Conservation (phyloP, 2,888 invertebrate genomes). For the Lamellibrachia columna region DNA sequence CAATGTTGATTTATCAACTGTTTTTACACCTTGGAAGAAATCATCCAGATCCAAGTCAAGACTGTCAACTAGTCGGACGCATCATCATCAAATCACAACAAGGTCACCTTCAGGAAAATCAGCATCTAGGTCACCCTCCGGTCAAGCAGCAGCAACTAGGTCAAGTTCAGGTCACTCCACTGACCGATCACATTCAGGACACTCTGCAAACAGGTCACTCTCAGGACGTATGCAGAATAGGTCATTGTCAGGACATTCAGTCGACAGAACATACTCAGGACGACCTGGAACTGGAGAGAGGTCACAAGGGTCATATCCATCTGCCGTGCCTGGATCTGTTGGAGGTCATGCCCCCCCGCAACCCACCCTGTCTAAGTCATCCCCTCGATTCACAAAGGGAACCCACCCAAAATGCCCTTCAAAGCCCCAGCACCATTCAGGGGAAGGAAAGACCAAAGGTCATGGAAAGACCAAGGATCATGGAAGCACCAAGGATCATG, state of each 20-base stretch:
- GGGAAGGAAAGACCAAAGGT: neutral
- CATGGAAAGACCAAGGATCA: constrained; percentile 4
- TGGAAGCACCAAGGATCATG: neutral
- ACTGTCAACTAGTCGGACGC: neutral
- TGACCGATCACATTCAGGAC: neutral
- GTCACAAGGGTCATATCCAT: neutral
- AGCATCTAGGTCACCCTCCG: neutral
- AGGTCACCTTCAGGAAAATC: neutral
- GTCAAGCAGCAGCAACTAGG: neutral
- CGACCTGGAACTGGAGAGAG: neutral
- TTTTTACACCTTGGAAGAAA: neutral
- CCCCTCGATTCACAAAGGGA: neutral
- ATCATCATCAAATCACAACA: neutral
- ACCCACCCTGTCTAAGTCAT: neutral
- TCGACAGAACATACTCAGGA: neutral
- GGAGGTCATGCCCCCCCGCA: neutral
- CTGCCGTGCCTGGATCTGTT: neutral
- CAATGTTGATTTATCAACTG: neutral
- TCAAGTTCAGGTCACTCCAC: neutral
- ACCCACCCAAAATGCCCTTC: neutral
- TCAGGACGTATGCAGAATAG: neutral
- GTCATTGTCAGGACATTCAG: neutral
- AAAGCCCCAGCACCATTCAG: too few species aligned
- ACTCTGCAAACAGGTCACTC: constrained; percentile 10
- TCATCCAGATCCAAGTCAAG: constrained; percentile 11